Percentiles rank a stretch among this genome's conserved stretches.
Evolutionary conservation across 2,797 vertebrate species (phyloP).

Genomic region (Galaxias olidus): DNA sequence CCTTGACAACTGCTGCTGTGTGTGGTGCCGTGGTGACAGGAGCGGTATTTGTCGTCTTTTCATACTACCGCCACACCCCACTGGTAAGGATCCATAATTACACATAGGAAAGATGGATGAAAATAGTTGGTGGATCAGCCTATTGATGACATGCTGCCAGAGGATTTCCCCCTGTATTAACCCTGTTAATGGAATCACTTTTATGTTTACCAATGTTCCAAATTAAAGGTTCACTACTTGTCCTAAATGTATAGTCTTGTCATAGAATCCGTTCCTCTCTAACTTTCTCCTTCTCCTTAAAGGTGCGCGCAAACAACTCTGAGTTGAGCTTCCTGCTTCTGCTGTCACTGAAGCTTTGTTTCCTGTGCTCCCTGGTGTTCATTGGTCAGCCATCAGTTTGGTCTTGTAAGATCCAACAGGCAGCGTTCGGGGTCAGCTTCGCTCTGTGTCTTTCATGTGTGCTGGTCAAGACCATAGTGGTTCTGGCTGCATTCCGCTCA

Average conservation of each 20-base stretch:
- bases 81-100: conserved; percentile 57
- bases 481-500: conserved; percentile 64
- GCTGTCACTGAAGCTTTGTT: conserved; percentile 70
- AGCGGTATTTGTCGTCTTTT: conserved; percentile 68
- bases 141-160: not conserved
- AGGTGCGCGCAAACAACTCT: conserved; percentile 71
- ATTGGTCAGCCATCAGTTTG: conserved; percentile 63
- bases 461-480: conserved; percentile 61
- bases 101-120: too few relatives aligned
- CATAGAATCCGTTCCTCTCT: conserved; percentile 19
- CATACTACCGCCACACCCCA: conserved; percentile 68
- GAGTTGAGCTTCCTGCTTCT: conserved; percentile 74
- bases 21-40: conserved; percentile 61
- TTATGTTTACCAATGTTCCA: too few relatives aligned
- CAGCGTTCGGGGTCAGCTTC: conserved; percentile 54
- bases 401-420: conserved; percentile 55
- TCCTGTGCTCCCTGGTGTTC: conserved; percentile 71
- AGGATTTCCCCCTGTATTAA: too few relatives aligned
- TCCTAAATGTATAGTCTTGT: not conserved
- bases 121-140: too few relatives aligned
- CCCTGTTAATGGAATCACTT: too few relatives aligned
- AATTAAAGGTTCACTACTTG: too few relatives aligned
- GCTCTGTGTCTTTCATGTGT: conserved; percentile 58
- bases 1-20: conserved; percentile 55
- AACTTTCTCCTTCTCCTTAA: conserved; percentile 51